Evolutionary conservation across 2,797 vertebrate genomes (phyloP).

Genomic region (Lutra lutra): DNA sequence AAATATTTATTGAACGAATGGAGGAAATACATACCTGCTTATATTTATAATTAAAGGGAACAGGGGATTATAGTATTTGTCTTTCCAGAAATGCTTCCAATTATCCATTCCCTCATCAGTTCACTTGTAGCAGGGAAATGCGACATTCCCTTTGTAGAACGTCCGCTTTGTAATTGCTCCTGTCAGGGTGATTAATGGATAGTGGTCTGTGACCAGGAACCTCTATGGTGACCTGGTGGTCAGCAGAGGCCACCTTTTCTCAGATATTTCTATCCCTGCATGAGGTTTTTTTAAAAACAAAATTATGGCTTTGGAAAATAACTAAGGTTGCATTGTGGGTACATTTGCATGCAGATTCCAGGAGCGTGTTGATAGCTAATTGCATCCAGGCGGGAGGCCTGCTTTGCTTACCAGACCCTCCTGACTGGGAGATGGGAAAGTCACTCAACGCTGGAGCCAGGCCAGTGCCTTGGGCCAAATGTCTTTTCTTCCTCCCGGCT

Average conservation of each 20-base stretch:
- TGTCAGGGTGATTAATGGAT: conserved; percentile 82
- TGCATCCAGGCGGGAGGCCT: conserved; percentile 57
- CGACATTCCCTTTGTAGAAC: conserved; percentile 35
- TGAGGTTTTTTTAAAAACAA: background rate
- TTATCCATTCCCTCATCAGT: conserved; percentile 43
- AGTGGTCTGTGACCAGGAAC: conserved; percentile 66
- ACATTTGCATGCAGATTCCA: conserved; percentile 30
- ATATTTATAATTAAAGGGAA: conserved; percentile 61
- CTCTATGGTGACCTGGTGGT: conserved; percentile 70
- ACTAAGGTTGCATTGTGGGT: conserved; percentile 37
- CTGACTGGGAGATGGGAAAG: background rate
- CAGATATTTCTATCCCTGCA: conserved; percentile 70
- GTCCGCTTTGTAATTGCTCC: conserved; percentile 67
- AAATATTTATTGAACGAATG: conserved; percentile 43
- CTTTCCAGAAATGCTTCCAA: conserved; percentile 69
- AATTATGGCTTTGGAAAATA: conserved; percentile 52
- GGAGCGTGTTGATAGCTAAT: conserved; percentile 51
- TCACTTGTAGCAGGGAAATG: conserved; percentile 19
- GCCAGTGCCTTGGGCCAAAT: conserved; percentile 17
- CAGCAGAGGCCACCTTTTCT: conserved; percentile 66
- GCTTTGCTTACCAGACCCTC: background rate
- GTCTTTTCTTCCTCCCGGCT: background rate
- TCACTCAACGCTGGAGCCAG: background rate
- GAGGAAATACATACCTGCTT: conserved; percentile 43
- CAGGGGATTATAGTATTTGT: conserved; percentile 46